Percentiles rank a stretch among this genome's conserved stretches.
Evolutionary conservation across 2,888 invertebrate species (phyloP).

Genomic region (Drosophila suboccidentalis): DNA sequence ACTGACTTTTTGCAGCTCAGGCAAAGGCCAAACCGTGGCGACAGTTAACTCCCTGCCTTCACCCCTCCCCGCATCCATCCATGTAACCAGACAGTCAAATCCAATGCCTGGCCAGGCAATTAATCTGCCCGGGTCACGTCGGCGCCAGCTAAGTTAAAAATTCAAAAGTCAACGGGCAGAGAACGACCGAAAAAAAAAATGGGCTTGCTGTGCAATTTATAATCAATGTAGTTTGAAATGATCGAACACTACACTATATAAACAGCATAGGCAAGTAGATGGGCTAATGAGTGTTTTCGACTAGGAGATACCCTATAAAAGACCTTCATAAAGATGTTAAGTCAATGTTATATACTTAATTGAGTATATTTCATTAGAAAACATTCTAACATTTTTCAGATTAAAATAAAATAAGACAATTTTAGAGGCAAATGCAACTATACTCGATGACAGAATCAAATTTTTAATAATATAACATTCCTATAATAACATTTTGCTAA

Average conservation of each 20-base stretch:
- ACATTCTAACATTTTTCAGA: background rate
- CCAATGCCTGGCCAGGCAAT: conserved; percentile 55
- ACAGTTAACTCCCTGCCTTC: conserved; percentile 29
- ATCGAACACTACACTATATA: conserved; percentile 10
- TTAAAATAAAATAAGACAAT: no score
- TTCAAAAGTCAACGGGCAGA: conserved; percentile 45
- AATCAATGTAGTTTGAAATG: conserved; percentile 17
- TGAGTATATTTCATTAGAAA: no score
- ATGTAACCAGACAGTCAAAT: conserved; percentile 27
- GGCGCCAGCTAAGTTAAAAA: conserved; percentile 46
- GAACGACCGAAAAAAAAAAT: conserved; percentile 4
- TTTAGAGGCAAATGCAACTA: no score
- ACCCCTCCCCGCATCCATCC: background rate
- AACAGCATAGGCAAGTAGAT: background rate
- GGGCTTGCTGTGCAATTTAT: conserved; percentile 15
- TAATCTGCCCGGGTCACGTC: conserved; percentile 59
- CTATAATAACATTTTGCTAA: no score
- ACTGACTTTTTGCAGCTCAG: conserved; percentile 48
- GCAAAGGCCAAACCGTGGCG: conserved; percentile 36
- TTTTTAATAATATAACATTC: no score
- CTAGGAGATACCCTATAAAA: background rate
- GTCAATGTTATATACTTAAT: background rate
- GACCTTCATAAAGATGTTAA: background rate
- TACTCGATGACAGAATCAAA: no score
- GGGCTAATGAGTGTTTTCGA: no score